Percentiles rank a stretch among this genome's conserved stretches.
phyloP scores from a whole-genome alignment of 1,140 invertebrate species.

The Drosophila sproati region DNA sequence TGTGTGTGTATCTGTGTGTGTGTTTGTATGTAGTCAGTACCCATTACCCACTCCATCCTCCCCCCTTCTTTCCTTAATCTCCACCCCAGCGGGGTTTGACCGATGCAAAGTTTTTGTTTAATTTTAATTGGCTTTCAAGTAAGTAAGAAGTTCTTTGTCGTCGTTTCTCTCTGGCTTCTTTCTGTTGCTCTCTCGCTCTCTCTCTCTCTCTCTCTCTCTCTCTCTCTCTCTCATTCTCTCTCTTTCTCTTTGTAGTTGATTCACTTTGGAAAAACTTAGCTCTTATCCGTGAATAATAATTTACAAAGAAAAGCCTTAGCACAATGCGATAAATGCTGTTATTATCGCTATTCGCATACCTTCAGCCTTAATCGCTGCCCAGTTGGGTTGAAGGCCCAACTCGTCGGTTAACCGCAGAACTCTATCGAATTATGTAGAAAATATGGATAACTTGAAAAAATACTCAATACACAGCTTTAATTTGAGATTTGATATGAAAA shows the following conservation, averaged over 20 bases:
- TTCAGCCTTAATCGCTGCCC: slow-evolving; percentile 18
- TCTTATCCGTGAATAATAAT: slow-evolving; percentile 22
- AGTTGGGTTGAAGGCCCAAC: neutral
- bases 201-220: neutral
- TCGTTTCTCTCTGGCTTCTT: slow-evolving; percentile 10
- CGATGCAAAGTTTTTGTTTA: slow-evolving; percentile 48
- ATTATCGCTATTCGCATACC: slow-evolving; percentile 44
- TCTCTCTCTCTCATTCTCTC: neutral
- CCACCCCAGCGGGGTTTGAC: slow-evolving; percentile 5
- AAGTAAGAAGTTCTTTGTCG: slow-evolving; percentile 31
- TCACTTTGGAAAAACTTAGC: slow-evolving; percentile 40
- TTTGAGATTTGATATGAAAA: neutral
- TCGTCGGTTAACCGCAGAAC: slow-evolving; percentile 24
- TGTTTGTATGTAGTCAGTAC: slow-evolving; percentile 3
- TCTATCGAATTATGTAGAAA: slow-evolving; percentile 1
- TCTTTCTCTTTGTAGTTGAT: slow-evolving; percentile 34
- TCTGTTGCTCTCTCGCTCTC: neutral
- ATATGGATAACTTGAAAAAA: neutral
- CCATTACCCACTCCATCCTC: neutral
- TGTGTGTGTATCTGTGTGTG: neutral
- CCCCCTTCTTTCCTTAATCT: slow-evolving; percentile 3
- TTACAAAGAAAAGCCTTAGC: neutral
- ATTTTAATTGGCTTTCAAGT: slow-evolving; percentile 57
- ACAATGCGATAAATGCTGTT: slow-evolving; percentile 34
- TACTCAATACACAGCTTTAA: neutral